These are phyloP conservation scores for Platycheirus rosarum DNA, from an alignment of 2,888 invertebrate species.

Conservation along the genomic window DNA sequence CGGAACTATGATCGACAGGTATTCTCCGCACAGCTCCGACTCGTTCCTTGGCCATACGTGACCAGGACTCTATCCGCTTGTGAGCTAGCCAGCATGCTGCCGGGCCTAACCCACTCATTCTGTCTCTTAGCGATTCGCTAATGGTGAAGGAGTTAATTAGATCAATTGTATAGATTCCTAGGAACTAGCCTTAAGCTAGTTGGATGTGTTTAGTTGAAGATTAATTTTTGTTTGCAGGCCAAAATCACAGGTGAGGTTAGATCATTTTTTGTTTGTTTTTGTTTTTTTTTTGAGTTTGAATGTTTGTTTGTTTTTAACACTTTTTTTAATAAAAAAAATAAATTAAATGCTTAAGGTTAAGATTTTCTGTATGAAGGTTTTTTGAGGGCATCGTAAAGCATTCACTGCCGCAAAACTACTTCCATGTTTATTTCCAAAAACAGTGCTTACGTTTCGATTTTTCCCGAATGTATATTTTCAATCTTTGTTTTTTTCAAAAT, in stretches of 20 bases:
- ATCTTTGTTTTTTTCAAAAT: no score
- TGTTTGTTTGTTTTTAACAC: not conserved
- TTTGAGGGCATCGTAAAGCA: constrained; percentile 11
- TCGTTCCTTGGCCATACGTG: constrained; percentile 88
- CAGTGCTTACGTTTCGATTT: no score
- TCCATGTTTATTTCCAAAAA: no score
- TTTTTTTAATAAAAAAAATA: not conserved
- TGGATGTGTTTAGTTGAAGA: not conserved
- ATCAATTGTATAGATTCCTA: constrained; percentile 21
- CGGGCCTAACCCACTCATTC: constrained; percentile 88
- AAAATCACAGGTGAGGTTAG: not conserved
- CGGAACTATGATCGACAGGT: constrained; percentile 80
- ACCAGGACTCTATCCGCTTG: constrained; percentile 90
- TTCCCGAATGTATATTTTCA: no score
- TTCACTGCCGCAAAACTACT: no score
- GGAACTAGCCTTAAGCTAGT: constrained; percentile 25
- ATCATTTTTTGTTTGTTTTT: constrained; percentile 10
- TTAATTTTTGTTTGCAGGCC: not conserved
- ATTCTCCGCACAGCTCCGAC: constrained; percentile 82
- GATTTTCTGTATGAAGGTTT: no score
- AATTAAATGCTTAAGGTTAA: not conserved
- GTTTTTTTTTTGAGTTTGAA: not conserved
- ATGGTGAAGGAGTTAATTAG: constrained; percentile 60
- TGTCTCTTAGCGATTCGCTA: constrained; percentile 75
- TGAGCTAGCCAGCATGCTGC: constrained; percentile 91